phyloP scores from a whole-genome alignment of 2,888 invertebrate species.

The Hydrotaea diabolus region DNA sequence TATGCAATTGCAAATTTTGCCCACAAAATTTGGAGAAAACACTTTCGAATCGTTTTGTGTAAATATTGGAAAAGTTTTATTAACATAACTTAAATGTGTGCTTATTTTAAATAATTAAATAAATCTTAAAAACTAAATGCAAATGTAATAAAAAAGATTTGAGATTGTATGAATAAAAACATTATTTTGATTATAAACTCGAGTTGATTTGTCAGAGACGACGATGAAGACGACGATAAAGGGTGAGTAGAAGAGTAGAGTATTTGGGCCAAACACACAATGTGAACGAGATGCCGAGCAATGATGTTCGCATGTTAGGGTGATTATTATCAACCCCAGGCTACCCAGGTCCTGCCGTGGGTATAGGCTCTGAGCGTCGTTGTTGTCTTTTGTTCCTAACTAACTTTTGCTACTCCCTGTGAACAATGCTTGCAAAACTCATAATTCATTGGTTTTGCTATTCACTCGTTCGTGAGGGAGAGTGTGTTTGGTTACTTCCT shows the following conservation, averaged over 20 bases:
- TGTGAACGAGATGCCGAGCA: neutral
- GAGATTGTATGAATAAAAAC: neutral
- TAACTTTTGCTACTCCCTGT: slow-evolving; percentile 36
- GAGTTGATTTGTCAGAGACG: neutral
- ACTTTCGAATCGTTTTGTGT: neutral
- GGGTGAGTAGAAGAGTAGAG: slow-evolving; percentile 16
- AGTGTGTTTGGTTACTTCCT: slow-evolving; percentile 43
- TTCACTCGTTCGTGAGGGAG: slow-evolving; percentile 26
- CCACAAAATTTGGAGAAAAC: neutral
- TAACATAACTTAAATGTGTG: slow-evolving; percentile 39
- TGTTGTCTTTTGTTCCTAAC: neutral
- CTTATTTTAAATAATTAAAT: slow-evolving; percentile 36
- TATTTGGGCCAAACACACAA: neutral
- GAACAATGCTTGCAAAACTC: slow-evolving; percentile 52
- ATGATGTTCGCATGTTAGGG: slow-evolving; percentile 3
- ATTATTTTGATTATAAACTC: slow-evolving; percentile 24
- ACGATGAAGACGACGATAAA: neutral
- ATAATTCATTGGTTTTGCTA: slow-evolving; percentile 69
- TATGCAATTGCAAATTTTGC: neutral
- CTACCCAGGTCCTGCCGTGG: slow-evolving; percentile 77
- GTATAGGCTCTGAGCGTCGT: slow-evolving; percentile 64
- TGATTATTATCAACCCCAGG: slow-evolving; percentile 62
- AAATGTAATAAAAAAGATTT: slow-evolving; percentile 20
- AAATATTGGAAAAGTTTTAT: slow-evolving; percentile 27
- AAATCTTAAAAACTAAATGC: slow-evolving; percentile 42